Percentiles rank a stretch among this genome's conserved stretches.
These are phyloP conservation scores for Typhlichthys eigenmanni DNA, from an alignment of 2,797 vertebrate genomes.

Conservation along the genomic window DNA sequence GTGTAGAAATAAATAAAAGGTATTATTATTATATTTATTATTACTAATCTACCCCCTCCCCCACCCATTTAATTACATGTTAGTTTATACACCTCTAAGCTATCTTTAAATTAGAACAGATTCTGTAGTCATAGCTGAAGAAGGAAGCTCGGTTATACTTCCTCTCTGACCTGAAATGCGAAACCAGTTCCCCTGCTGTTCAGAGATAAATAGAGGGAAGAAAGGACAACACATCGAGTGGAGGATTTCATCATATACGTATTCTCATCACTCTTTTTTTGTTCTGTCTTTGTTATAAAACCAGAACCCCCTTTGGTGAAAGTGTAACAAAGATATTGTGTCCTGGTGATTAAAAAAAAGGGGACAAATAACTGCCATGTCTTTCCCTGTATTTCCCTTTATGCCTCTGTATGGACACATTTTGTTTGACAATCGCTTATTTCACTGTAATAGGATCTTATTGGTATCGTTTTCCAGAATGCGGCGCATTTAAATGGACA, in stretches of 20 bases:
- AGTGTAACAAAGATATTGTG: background rate
- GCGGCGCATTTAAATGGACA: constrained; percentile 58
- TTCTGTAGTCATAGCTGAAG: constrained; percentile 19
- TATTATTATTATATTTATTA: too few relatives aligned
- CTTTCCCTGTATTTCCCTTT: background rate
- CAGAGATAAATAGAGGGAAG: background rate
- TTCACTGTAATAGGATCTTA: background rate
- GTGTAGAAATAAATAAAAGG: too few relatives aligned
- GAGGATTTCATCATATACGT: background rate
- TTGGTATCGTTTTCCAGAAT: constrained; percentile 41
- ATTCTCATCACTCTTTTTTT: background rate
- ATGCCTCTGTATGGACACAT: background rate
- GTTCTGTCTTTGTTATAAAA: too few relatives aligned
- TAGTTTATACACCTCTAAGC: background rate
- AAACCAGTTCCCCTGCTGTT: constrained; percentile 41
- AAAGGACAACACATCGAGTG: constrained; percentile 10
- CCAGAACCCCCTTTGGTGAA: too few relatives aligned
- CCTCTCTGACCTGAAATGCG: constrained; percentile 30
- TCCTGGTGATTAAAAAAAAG: background rate
- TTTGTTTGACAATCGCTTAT: background rate
- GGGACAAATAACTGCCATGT: background rate
- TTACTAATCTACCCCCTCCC: background rate
- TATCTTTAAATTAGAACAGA: background rate
- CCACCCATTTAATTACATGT: background rate
- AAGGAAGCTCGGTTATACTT: constrained; percentile 54